A percentile compares a stretch with the other conserved stretches of the same genome.
Evolutionary conservation across 30 jellyfish, hydroid and myxozoan genomes (phyloP).

Genomic region (Aurelia aurita complex sp. Pacific): DNA sequence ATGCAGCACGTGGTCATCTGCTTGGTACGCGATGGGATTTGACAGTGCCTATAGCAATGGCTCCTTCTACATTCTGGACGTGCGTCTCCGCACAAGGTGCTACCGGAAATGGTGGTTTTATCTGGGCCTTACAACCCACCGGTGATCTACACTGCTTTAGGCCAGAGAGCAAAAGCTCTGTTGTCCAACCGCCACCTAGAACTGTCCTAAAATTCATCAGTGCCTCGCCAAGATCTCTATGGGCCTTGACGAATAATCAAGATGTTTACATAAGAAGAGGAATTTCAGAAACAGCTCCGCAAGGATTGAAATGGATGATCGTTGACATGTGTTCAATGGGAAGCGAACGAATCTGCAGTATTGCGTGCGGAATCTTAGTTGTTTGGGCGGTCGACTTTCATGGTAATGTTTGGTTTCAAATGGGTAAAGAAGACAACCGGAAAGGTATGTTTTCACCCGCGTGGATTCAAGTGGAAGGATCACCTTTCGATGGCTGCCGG

Average conservation of each 20-base stretch:
- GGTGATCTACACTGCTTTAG: constrained; percentile 90
- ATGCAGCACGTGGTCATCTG: constrained; percentile 96
- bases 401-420: constrained; percentile 99
- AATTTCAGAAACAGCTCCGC: constrained; percentile 91
- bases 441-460: constrained; percentile 83
- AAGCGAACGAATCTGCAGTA: constrained; percentile 75
- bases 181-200: constrained; percentile 93
- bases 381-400: constrained; percentile 99
- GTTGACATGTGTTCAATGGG: constrained; percentile 96
- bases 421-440: constrained; percentile 90
- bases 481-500: constrained; percentile 97
- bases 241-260: constrained; percentile 93
- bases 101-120: constrained; percentile 84
- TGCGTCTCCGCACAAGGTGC: constrained; percentile 93
- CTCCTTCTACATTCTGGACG: constrained; percentile 90
- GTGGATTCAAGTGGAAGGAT: constrained; percentile 97
- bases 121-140: constrained; percentile 98
- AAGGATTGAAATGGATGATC: constrained; percentile 91
- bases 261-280: constrained; percentile 94
- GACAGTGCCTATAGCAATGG: constrained; percentile 77
- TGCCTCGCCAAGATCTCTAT: constrained; percentile 90
- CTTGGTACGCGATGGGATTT: constrained; percentile 98
- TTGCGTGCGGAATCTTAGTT: constrained; percentile 83
- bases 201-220: constrained; percentile 86
- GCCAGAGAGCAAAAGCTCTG: constrained; percentile 82